Percentiles rank a stretch among this genome's conserved stretches.
phyloP scores from a whole-genome alignment of 1,140 invertebrate genomes.

The Hypothenemus hampei region DNA sequence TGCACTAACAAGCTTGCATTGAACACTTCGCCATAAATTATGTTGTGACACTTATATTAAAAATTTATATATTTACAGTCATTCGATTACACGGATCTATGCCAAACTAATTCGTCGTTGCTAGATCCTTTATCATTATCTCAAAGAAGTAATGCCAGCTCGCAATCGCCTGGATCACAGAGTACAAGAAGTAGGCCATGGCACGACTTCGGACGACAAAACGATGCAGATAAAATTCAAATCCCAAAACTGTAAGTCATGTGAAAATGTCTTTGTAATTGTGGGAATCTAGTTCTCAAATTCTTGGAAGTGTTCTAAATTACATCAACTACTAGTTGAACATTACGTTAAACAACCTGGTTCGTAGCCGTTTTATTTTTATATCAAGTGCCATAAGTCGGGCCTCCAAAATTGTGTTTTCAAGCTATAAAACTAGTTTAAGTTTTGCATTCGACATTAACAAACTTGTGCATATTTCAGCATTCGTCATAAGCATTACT shows the following conservation, averaged over 20 bases:
- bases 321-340: slow-evolving; percentile 14
- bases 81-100: slow-evolving; percentile 84
- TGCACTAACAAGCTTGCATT: no score
- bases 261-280: slow-evolving; percentile 8
- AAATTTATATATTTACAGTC: slow-evolving; percentile 62
- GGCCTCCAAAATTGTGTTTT: slow-evolving; percentile 30
- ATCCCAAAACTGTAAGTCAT: slow-evolving; percentile 94
- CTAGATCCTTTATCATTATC: slow-evolving; percentile 45
- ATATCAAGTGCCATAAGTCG: slow-evolving; percentile 34
- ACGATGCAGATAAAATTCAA: slow-evolving; percentile 92
- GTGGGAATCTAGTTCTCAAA: slow-evolving; percentile 23
- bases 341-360: slow-evolving; percentile 41
- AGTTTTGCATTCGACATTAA: slow-evolving; percentile 19
- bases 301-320: slow-evolving; percentile 33
- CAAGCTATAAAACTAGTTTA: slow-evolving; percentile 32
- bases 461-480: slow-evolving; percentile 18
- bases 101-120: slow-evolving; percentile 57
- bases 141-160: slow-evolving; percentile 59
- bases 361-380: no score
- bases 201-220: slow-evolving; percentile 89
- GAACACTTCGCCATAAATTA: no score
- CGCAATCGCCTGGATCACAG: slow-evolving; percentile 58
- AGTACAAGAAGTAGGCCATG: slow-evolving; percentile 70
- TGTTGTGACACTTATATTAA: no score
- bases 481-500: slow-evolving; percentile 30